A percentile compares a stretch with the other conserved stretches of the same genome.
Conservation (phyloP, 2,888 invertebrate genomes). For the Epinotia ramella region DNA sequence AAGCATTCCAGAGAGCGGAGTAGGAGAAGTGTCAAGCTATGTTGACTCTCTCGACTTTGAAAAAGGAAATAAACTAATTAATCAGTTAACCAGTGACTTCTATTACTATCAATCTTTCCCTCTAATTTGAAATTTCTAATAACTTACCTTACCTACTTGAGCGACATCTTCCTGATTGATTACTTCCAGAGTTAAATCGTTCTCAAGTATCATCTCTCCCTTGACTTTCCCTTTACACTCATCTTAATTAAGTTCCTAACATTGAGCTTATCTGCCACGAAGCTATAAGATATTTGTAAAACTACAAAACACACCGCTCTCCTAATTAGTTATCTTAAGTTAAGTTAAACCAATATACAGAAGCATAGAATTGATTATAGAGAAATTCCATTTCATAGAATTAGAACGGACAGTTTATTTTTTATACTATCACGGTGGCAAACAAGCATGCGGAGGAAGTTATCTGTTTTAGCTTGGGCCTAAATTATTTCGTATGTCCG, state of each 20-base stretch:
- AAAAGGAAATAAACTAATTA: too few species aligned
- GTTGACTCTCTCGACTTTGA: too few species aligned
- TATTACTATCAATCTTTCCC: too few species aligned
- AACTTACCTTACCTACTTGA: too few species aligned
- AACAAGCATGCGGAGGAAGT: too few species aligned
- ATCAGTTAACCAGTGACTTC: too few species aligned
- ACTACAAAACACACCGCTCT: conserved; percentile 29
- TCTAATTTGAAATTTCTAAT: too few species aligned
- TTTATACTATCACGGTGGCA: too few species aligned
- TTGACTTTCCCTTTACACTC: conserved; percentile 27
- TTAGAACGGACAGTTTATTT: not conserved
- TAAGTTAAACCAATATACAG: conserved; percentile 16
- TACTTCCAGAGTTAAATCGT: not conserved
- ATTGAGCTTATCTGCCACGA: conserved; percentile 15
- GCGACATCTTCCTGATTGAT: not conserved
- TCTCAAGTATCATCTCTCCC: not conserved
- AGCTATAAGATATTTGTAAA: conserved; percentile 22
- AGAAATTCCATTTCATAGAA: not conserved
- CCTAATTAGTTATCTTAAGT: conserved; percentile 15
- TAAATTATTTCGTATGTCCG: too few species aligned
- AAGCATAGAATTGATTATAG: conserved; percentile 1
- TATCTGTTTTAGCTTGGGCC: too few species aligned
- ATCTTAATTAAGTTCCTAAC: conserved; percentile 30
- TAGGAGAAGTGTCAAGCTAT: too few species aligned
- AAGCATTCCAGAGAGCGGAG: too few species aligned